Evolutionary conservation across 2,888 invertebrate genomes (phyloP), one percentile per base, ranked within the genome.

Genomic region (Tricholauxania praeusta): DNA sequence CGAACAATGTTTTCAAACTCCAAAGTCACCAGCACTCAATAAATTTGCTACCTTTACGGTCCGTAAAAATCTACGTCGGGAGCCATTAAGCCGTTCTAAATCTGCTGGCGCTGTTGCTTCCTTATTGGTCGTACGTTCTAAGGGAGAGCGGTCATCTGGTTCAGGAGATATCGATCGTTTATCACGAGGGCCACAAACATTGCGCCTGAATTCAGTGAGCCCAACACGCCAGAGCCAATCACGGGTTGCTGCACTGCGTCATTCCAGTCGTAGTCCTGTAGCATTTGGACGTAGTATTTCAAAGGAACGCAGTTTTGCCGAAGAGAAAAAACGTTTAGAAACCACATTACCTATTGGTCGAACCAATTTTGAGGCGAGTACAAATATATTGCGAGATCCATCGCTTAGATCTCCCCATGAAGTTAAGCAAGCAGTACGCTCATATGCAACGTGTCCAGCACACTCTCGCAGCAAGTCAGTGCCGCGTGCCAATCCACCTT

Each of bases 361-460:
- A 17, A 82, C 83, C 67, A 85, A 84, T 69, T 86, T 87, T 52
- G 85, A 87, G 76, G 86, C 87, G 0, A 87, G 87, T 73, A 88
- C 87, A 8, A 87, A 87, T 72, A 88, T 88, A 5, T 76, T 88
- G 60, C 78, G 86, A 3, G 87, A 91, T 49, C 89, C 91, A 0
- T 90, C 90, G 71, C 82, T 92, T 6, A 85, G 90, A 55, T 91
- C 91, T 0, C 90, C 91, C 0, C 89, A 89, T 39, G 91, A 91
- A 80, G 90, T 91, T 0, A 89, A 89, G 75, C 88, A 88, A 73
- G 88, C 88, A 10, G 86, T 87, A 71, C 88, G 87, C 72, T 87
- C 85, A 0, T 85, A 85, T 76, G 87, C 85, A 70, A 83, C 81
- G 3, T 83, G 82, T 69, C 79, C 81, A 63, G 79, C 80, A 5